A percentile compares a stretch with the other conserved stretches of the same genome.
Evolutionary conservation across 2,797 vertebrate genomes (phyloP).

Genomic region (Stomatorhinus walkeri): DNA sequence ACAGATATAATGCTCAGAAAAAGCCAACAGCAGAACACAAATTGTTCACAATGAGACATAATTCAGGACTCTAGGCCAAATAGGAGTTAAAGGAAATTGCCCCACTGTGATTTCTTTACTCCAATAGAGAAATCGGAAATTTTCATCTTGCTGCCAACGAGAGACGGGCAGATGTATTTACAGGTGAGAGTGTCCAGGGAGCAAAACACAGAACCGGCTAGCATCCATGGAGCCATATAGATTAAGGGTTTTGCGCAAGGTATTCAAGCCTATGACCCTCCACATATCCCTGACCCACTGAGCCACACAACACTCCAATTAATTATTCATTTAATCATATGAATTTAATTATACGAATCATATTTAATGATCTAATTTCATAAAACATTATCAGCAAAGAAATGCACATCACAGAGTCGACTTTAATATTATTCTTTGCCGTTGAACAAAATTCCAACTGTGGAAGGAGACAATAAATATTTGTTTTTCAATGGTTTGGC

Average conservation of each 20-base stretch:
- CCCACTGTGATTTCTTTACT: background rate
- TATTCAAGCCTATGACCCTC: background rate
- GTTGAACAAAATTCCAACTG: background rate
- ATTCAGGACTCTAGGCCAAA: background rate
- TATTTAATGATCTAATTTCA: background rate
- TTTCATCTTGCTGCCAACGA: background rate
- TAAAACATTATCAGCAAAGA: background rate
- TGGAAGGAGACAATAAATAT: too few relatives aligned
- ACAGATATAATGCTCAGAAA: background rate
- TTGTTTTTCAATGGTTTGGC: background rate
- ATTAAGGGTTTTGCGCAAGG: background rate
- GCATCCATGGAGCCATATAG: background rate
- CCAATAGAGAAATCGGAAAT: background rate
- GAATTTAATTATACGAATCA: background rate
- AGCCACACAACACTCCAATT: background rate
- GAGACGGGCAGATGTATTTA: background rate
- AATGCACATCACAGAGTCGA: background rate
- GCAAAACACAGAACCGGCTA: background rate
- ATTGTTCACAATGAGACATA: background rate
- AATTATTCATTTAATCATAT: background rate
- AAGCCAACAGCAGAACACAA: background rate
- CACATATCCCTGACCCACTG: background rate
- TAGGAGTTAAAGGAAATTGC: background rate
- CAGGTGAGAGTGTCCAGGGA: background rate
- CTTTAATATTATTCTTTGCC: background rate